phyloP scores from a whole-genome alignment of 64 coral and sea anemone species.

The Pachyseris speciosa region DNA sequence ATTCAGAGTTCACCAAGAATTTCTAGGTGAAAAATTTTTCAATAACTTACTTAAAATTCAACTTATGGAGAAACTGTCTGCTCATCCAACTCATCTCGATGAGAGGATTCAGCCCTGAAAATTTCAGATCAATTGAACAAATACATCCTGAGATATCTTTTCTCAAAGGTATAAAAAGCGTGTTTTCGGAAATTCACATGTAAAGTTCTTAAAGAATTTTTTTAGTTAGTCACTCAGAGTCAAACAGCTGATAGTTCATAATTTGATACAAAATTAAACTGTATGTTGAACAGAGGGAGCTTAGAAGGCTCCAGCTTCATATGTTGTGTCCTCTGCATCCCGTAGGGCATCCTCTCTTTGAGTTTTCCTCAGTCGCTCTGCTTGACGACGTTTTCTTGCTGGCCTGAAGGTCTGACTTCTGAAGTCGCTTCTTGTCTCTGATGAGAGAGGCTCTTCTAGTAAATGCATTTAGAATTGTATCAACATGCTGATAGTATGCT shows the following conservation, averaged over 20 bases:
- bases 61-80: too few species aligned
- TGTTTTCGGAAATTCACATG: slow-evolving; percentile 22
- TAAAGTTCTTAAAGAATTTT: slow-evolving; percentile 40
- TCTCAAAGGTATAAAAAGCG: slow-evolving; percentile 44
- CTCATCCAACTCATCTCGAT: neutral
- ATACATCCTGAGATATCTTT: slow-evolving; percentile 54
- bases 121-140: slow-evolving; percentile 60
- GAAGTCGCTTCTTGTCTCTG: slow-evolving; percentile 43
- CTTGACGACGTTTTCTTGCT: slow-evolving; percentile 3
- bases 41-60: too few species aligned
- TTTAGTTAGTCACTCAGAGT: neutral
- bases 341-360: slow-evolving; percentile 39
- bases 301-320: slow-evolving; percentile 56
- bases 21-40: too few species aligned
- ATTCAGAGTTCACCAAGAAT: too few species aligned
- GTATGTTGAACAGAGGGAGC: neutral
- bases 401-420: slow-evolving; percentile 53
- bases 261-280: neutral
- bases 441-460: neutral
- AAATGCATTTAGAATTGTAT: neutral
- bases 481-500: slow-evolving; percentile 11
- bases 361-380: neutral
- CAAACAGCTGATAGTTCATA: too few species aligned
- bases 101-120: slow-evolving; percentile 52
- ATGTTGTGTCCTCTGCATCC: slow-evolving; percentile 36